Conservation (phyloP, 2,113 vertebrate species). For the Apaloderma vittatum region DNA sequence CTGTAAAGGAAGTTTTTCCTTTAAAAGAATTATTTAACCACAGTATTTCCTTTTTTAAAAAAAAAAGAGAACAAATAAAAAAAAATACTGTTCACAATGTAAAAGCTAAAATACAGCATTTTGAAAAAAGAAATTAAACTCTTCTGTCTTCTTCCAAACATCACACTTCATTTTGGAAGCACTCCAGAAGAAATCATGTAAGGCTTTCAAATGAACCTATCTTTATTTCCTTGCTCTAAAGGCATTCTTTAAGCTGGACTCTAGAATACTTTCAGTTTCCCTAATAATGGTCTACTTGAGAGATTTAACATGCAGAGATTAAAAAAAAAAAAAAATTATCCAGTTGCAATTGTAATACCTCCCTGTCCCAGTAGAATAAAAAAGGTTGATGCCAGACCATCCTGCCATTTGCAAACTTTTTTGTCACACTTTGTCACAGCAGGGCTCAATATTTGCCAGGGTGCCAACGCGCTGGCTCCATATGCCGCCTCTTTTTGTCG, state of each 20-base stretch:
- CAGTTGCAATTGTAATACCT: neutral
- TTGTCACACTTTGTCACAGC: constrained; percentile 19
- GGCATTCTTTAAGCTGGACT: neutral
- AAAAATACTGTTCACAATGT: neutral
- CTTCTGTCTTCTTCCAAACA: neutral
- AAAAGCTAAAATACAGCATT: neutral
- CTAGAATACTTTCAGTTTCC: neutral
- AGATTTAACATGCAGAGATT: neutral
- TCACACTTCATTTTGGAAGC: neutral
- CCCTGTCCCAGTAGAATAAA: neutral
- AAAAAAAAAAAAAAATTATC: neutral
- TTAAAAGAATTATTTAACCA: neutral
- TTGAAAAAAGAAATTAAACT: neutral
- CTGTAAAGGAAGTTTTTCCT: neutral
- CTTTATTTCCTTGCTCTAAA: neutral
- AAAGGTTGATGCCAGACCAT: neutral
- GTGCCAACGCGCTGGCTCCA: neutral
- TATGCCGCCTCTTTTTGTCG: neutral
- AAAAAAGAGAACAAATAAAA: no score
- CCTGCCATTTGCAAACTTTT: neutral
- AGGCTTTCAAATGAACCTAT: neutral
- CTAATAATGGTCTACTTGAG: neutral
- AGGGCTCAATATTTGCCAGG: constrained; percentile 36
- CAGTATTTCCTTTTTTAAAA: neutral
- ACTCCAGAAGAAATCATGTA: neutral